Conservation (phyloP, 30 jellyfish, hydroid and myxozoan species). For the Aurelia coerulea region DNA sequence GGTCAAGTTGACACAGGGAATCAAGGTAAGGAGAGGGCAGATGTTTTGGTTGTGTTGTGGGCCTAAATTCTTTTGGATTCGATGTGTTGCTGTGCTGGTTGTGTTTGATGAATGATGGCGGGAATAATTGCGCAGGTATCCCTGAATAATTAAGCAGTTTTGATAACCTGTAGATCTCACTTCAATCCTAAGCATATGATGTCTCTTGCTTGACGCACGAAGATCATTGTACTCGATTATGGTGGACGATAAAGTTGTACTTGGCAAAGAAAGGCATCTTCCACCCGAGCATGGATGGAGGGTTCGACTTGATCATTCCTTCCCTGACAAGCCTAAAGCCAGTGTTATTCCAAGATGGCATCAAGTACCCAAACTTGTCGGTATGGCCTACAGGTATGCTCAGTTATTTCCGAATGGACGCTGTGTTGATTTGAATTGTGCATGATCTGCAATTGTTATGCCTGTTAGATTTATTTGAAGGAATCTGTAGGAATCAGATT, state of each 20-base stretch:
- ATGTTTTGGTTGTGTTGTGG: not conserved
- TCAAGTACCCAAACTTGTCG: conserved; percentile 94
- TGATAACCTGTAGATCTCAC: not conserved
- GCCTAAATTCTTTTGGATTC: not conserved
- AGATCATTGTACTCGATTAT: not conserved
- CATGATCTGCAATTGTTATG: too few species aligned
- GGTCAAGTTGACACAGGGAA: too few species aligned
- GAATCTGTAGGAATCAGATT: too few species aligned
- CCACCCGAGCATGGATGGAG: conserved; percentile 98
- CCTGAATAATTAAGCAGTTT: not conserved
- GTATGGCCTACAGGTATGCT: conserved; percentile 94
- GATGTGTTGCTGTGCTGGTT: not conserved
- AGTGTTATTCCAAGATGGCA: conserved; percentile 94
- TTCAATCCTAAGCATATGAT: not conserved
- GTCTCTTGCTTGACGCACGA: not conserved
- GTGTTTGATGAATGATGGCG: not conserved
- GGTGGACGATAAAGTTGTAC: conserved; percentile 4
- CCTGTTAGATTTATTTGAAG: too few species aligned
- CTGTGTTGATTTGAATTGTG: too few species aligned
- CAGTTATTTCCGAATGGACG: not conserved
- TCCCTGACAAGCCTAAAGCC: conserved; percentile 95
- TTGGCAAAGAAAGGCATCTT: conserved; percentile 47
- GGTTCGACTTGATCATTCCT: conserved; percentile 84
- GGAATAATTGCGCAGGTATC: not conserved
- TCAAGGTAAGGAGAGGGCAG: too few species aligned